These are phyloP conservation scores for Myodes glareolus DNA, from an alignment of 2,113 vertebrate genomes.

Conservation along the genomic window DNA sequence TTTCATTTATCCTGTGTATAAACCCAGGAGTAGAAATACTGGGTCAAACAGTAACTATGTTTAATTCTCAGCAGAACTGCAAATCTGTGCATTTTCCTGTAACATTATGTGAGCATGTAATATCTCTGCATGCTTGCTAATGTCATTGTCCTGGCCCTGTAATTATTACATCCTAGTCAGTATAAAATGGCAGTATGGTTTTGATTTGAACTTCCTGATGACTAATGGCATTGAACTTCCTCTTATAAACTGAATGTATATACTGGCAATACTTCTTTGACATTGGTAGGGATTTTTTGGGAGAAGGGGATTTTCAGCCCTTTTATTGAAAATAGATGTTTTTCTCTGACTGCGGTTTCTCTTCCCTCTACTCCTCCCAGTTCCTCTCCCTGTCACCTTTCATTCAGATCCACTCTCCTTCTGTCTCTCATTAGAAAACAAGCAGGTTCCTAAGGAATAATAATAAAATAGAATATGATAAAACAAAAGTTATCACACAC, in stretches of 20 bases:
- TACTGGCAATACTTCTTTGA: background rate
- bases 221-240: background rate
- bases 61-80: background rate
- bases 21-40: background rate
- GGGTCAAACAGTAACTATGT: background rate
- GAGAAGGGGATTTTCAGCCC: background rate
- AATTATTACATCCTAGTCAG: background rate
- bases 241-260: background rate
- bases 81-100: background rate
- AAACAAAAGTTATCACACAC: background rate
- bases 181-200: background rate
- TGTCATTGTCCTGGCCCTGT: background rate
- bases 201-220: background rate
- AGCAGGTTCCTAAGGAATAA: background rate
- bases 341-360: background rate
- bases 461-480: background rate
- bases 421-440: background rate
- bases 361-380: background rate
- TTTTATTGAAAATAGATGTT: background rate
- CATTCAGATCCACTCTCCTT: background rate
- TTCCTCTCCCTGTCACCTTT: too few species aligned
- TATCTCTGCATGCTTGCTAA: background rate
- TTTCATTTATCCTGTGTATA: too few species aligned
- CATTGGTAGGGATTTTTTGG: background rate
- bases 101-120: background rate